phyloP scores from a whole-genome alignment of 2,113 vertebrate species.

The Malurus cyaneus region DNA sequence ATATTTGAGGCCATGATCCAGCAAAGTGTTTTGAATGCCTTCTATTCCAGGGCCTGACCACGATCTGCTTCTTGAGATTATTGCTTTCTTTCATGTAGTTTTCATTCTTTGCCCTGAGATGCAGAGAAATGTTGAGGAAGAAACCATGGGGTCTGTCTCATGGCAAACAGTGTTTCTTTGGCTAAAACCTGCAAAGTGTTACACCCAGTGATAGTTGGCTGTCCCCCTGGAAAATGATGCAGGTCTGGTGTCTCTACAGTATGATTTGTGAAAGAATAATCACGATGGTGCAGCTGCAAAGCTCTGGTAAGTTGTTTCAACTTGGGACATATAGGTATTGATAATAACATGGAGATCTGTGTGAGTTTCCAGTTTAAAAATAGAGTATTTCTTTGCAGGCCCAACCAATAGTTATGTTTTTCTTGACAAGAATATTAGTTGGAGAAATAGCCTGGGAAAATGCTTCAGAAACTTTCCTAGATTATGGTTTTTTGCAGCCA shows the following conservation, averaged over 20 bases:
- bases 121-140: background rate
- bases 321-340: background rate
- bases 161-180: background rate
- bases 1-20: background rate
- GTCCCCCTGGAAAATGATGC: background rate
- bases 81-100: background rate
- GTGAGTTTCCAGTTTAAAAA: background rate
- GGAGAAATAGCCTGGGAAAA: conserved; percentile 6
- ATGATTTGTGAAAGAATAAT: background rate
- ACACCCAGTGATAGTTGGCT: background rate
- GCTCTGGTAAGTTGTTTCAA: background rate
- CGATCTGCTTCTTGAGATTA: background rate
- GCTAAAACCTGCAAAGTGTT: background rate
- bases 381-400: background rate
- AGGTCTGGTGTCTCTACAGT: background rate
- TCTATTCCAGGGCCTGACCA: background rate
- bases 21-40: background rate
- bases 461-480: background rate
- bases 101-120: background rate
- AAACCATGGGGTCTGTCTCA: background rate
- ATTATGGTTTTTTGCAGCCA: background rate
- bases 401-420: background rate
- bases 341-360: background rate
- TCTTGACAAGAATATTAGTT: background rate
- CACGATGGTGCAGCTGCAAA: background rate